phyloP scores from a whole-genome alignment of 2,797 vertebrate species.

The Lateolabrax maculatus region DNA sequence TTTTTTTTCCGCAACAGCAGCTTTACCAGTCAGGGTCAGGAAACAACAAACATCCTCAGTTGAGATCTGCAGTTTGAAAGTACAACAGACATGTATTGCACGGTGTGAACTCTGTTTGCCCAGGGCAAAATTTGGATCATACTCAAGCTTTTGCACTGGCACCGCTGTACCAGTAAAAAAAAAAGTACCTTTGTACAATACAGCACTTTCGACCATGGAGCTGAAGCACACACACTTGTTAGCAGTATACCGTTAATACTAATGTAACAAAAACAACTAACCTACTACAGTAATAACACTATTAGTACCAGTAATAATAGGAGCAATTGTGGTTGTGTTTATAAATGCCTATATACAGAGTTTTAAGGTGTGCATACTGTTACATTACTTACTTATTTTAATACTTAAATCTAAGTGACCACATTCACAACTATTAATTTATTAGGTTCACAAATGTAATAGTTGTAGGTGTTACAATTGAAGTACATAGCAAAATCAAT shows the following conservation, averaged over 20 bases:
- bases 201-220: background rate
- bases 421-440: background rate
- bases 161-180: background rate
- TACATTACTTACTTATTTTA: background rate
- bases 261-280: background rate
- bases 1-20: background rate
- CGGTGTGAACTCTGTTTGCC: constrained; percentile 21
- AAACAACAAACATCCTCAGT: constrained; percentile 5
- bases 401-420: background rate
- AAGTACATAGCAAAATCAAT: background rate
- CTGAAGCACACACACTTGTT: background rate
- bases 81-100: background rate
- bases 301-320: background rate
- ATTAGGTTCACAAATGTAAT: background rate
- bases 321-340: background rate
- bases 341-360: background rate
- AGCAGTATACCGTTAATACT: background rate
- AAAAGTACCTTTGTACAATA: background rate
- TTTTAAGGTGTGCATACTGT: background rate
- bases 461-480: background rate
- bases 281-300: background rate
- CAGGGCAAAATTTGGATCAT: constrained; percentile 18
- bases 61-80: constrained; percentile 15
- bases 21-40: background rate
- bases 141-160: background rate